Evolutionary conservation across 1,140 invertebrate species (phyloP).

Genomic region (Drosophila sturtevanti): DNA sequence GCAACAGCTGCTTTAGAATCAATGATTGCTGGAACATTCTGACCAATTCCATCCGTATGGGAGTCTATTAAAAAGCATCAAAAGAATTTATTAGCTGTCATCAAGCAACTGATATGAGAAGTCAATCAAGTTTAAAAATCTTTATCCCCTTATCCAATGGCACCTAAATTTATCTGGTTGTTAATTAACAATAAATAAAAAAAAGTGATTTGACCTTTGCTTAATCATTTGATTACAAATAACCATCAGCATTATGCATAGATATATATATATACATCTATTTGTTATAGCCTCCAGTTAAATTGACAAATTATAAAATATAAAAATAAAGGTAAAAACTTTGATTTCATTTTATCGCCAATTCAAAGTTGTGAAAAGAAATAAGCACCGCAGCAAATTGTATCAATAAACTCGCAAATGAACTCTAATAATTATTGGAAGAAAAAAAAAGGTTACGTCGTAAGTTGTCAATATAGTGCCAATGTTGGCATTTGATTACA

Average conservation of each 20-base stretch:
- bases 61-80: slow-evolving; percentile 32
- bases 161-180: not conserved
- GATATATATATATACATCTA: slow-evolving; percentile 3
- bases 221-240: not conserved
- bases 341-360: slow-evolving; percentile 18
- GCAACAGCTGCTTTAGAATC: slow-evolving; percentile 11
- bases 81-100: slow-evolving; percentile 29
- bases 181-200: not conserved
- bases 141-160: not conserved
- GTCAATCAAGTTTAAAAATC: too few species aligned
- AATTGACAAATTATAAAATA: slow-evolving; percentile 17
- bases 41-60: slow-evolving; percentile 16
- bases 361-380: slow-evolving; percentile 23
- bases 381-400: slow-evolving; percentile 3
- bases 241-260: not conserved
- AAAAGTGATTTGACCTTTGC: not conserved
- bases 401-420: slow-evolving; percentile 56
- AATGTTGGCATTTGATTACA: slow-evolving; percentile 46
- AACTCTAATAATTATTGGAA: slow-evolving; percentile 56
- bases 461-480: slow-evolving; percentile 19
- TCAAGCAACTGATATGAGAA: not conserved
- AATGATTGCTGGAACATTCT: slow-evolving; percentile 48
- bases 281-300: slow-evolving; percentile 28
- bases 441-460: slow-evolving; percentile 43
- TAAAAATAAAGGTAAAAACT: not conserved